Evolutionary conservation across 1,140 invertebrate species (phyloP).

Genomic region (Ips nitidus): DNA sequence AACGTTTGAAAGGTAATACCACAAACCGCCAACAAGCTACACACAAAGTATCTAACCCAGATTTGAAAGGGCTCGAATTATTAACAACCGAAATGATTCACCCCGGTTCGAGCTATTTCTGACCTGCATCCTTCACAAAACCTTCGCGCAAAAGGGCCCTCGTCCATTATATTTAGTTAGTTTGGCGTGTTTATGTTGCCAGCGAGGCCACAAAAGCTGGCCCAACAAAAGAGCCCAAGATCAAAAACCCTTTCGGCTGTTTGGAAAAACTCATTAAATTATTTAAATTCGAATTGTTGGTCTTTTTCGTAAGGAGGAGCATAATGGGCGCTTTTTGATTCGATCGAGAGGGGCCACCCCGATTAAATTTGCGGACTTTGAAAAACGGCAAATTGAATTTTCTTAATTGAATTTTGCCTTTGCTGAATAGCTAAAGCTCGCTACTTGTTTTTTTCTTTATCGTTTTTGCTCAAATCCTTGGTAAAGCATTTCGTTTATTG

Average conservation of each 20-base stretch:
- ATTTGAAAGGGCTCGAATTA: neutral
- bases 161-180: slow-evolving; percentile 33
- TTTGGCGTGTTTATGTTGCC: slow-evolving; percentile 29
- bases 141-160: neutral
- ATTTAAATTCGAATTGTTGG: slow-evolving; percentile 36
- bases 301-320: slow-evolving; percentile 14
- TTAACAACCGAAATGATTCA: neutral
- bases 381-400: slow-evolving; percentile 9
- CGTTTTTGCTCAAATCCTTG: too few species aligned
- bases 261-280: slow-evolving; percentile 40
- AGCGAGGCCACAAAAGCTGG: slow-evolving; percentile 19
- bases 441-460: too few species aligned
- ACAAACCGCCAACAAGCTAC: too few species aligned
- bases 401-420: slow-evolving; percentile 8
- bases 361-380: slow-evolving; percentile 8
- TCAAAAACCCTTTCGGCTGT: slow-evolving; percentile 38
- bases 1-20: too few species aligned
- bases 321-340: slow-evolving; percentile 4
- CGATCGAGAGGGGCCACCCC: neutral
- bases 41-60: too few species aligned
- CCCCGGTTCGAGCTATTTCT: slow-evolving; percentile 1
- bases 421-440: too few species aligned
- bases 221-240: slow-evolving; percentile 21
- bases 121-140: slow-evolving; percentile 2
- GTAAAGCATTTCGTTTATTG: too few species aligned